Percentiles rank a stretch among this genome's conserved stretches.
phyloP scores from a whole-genome alignment of 2,797 vertebrate genomes.

The Sebastes nivosus region DNA sequence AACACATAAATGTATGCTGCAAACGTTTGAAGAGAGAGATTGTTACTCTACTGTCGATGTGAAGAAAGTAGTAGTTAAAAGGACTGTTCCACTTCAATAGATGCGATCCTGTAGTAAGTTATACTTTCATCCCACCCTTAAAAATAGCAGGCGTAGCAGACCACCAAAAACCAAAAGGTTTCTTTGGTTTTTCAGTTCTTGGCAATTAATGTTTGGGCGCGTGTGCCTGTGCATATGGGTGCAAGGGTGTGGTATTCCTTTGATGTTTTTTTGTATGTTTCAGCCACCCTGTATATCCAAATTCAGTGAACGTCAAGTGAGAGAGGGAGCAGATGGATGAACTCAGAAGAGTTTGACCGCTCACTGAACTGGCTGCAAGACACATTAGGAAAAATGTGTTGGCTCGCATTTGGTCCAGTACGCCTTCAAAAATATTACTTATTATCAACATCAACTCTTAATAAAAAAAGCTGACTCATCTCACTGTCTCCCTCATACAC shows the following conservation, averaged over 20 bases:
- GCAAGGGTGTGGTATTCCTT: slow-evolving; percentile 44
- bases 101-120: neutral
- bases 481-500: neutral
- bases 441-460: neutral
- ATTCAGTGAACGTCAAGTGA: neutral
- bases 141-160: slow-evolving; percentile 8
- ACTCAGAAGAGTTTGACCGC: neutral
- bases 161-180: slow-evolving; percentile 1
- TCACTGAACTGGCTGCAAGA: slow-evolving; percentile 8
- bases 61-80: neutral
- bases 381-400: neutral
- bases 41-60: neutral
- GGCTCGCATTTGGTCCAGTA: neutral
- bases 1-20: neutral
- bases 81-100: neutral
- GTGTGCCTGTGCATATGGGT: neutral
- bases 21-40: neutral
- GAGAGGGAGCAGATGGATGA: neutral
- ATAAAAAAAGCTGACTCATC: neutral
- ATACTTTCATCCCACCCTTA: neutral
- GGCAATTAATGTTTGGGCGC: slow-evolving; percentile 44
- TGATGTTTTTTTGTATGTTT: slow-evolving; percentile 37
- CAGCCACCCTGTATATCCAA: neutral
- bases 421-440: neutral
- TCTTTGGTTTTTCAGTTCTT: slow-evolving; percentile 64